Evolutionary conservation across 2,113 vertebrate genomes (phyloP).

Genomic region (Boulengeromyrus knoepffleri): DNA sequence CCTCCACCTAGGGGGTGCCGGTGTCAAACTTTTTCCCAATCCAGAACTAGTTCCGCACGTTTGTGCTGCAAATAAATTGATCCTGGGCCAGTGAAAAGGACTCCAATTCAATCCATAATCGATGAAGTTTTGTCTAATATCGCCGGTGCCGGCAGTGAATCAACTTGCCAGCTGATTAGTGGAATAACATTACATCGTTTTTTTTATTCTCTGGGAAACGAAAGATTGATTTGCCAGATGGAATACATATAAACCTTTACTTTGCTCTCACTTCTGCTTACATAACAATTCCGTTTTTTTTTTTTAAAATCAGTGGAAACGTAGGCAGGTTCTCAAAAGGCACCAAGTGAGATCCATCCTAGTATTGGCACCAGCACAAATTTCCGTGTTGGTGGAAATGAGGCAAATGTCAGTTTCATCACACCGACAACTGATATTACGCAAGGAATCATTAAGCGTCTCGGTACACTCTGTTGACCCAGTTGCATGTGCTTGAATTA

Average conservation of each 20-base stretch:
- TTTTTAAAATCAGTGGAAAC: not conserved
- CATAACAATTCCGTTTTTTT: not conserved
- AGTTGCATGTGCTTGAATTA: not conserved
- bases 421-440: not conserved
- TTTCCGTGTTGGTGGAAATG: not conserved
- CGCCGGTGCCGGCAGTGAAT: no score
- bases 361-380: not conserved
- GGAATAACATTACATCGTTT: no score
- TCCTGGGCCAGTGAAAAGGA: not conserved
- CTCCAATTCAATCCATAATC: not conserved
- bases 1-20: not conserved
- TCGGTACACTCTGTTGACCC: not conserved
- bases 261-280: not conserved
- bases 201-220: no score
- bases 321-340: not conserved
- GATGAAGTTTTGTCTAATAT: no score
- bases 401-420: not conserved
- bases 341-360: not conserved
- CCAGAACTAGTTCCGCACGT: not conserved
- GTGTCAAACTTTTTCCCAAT: not conserved
- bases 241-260: not conserved
- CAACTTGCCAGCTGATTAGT: no score
- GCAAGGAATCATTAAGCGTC: not conserved
- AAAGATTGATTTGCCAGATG: no score
- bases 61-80: not conserved